phyloP scores from a whole-genome alignment of 2,888 invertebrate species.

The Luperina testacea region DNA sequence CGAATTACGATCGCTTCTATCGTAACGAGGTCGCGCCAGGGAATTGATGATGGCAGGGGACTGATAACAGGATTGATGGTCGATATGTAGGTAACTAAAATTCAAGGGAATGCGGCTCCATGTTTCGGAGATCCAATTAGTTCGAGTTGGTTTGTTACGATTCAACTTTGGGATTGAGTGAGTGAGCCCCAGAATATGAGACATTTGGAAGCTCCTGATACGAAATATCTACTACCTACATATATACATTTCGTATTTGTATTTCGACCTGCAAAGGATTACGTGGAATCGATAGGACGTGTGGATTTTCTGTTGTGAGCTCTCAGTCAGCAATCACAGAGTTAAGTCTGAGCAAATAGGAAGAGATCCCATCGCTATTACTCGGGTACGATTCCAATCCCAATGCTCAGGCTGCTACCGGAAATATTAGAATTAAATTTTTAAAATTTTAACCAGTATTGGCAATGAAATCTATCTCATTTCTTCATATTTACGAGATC shows the following conservation, averaged over 20 bases:
- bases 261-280: not conserved
- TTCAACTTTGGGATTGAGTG: not conserved
- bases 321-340: not conserved
- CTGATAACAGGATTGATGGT: slow-evolving; percentile 27
- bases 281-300: not conserved
- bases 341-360: not conserved
- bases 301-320: not conserved
- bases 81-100: slow-evolving; percentile 19
- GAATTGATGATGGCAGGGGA: slow-evolving; percentile 8
- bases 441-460: not conserved
- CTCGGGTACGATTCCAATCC: not conserved
- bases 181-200: not conserved
- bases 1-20: slow-evolving; percentile 23
- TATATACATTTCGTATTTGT: not conserved
- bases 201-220: not conserved
- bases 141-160: not conserved
- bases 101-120: slow-evolving; percentile 31
- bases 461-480: not conserved
- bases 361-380: not conserved
- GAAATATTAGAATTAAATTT: not conserved
- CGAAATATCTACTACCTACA: not conserved
- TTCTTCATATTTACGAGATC: slow-evolving; percentile 13
- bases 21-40: slow-evolving; percentile 10
- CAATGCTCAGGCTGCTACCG: not conserved
- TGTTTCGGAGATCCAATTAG: slow-evolving; percentile 35